Evolutionary conservation across 2,113 vertebrate genomes (phyloP).

Genomic region (Pteropus alecto): DNA sequence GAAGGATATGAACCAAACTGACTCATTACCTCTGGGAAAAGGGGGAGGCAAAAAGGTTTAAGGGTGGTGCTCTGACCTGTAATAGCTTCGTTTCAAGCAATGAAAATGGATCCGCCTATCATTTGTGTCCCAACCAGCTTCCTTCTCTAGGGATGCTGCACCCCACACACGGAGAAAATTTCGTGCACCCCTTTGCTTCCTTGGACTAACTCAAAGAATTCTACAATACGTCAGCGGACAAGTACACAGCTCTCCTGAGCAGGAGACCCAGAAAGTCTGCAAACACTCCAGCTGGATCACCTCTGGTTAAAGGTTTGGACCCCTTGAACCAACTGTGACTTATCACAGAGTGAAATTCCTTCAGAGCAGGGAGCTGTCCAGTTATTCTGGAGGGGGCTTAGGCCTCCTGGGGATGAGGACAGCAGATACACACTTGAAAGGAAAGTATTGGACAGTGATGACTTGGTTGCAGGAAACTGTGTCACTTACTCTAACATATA

Average conservation of each 20-base stretch:
- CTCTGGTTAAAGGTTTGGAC: not conserved
- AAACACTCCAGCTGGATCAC: not conserved
- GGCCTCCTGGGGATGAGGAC: not conserved
- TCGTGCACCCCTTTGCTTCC: not conserved
- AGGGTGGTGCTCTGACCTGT: not conserved
- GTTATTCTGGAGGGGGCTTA: not conserved
- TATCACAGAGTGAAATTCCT: not conserved
- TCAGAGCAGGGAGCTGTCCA: not conserved
- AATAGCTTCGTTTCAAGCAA: not conserved
- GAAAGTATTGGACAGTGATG: no score
- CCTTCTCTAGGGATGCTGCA: not conserved
- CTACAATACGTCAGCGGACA: not conserved
- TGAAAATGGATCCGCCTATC: not conserved
- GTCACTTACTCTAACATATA: not conserved
- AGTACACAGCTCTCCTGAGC: not conserved
- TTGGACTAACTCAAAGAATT: not conserved
- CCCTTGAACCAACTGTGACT: not conserved
- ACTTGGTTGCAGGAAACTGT: not conserved
- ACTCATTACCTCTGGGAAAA: not conserved
- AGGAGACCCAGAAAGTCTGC: not conserved
- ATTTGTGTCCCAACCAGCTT: not conserved
- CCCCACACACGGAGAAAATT: not conserved
- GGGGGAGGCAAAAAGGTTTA: not conserved
- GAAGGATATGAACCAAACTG: not conserved
- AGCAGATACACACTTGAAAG: not conserved